These are phyloP conservation scores for Pachyramphus minor DNA, from an alignment of 2,113 vertebrate genomes.

Conservation along the genomic window DNA sequence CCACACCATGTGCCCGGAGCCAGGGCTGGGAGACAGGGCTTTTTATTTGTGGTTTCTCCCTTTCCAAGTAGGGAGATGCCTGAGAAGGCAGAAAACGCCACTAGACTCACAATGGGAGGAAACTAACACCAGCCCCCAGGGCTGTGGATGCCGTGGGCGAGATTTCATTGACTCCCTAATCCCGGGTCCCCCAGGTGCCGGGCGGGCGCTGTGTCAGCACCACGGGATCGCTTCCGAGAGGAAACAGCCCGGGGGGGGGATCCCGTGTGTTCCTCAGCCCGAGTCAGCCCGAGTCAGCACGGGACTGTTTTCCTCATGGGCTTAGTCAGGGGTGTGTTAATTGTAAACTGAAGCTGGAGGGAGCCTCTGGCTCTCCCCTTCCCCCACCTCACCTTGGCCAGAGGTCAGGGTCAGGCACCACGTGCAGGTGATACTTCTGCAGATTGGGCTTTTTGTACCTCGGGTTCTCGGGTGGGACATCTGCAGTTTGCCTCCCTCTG, in stretches of 20 bases:
- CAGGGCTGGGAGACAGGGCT: neutral
- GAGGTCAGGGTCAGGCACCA: neutral
- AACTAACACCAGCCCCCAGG: neutral
- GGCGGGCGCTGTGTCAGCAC: neutral
- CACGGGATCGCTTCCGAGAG: neutral
- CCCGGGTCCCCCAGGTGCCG: neutral
- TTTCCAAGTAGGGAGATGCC: neutral
- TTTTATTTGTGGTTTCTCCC: neutral
- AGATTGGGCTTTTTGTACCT: neutral
- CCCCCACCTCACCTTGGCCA: neutral
- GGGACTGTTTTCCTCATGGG: neutral
- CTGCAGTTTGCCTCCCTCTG: neutral
- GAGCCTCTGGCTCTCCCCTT: neutral
- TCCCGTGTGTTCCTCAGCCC: neutral
- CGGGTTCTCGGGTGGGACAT: neutral
- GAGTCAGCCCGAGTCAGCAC: neutral
- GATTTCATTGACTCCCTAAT: neutral
- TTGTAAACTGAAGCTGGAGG: neutral
- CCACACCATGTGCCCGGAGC: rapidly evolving
- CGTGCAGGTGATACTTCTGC: neutral
- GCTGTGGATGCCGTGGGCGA: neutral
- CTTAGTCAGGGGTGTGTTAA: neutral
- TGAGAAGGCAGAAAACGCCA: neutral
- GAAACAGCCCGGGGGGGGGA: neutral
- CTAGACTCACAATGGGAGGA: neutral